These are phyloP conservation scores for Sisyra terminalis DNA, from an alignment of 2,888 invertebrate genomes.

Conservation along the genomic window DNA sequence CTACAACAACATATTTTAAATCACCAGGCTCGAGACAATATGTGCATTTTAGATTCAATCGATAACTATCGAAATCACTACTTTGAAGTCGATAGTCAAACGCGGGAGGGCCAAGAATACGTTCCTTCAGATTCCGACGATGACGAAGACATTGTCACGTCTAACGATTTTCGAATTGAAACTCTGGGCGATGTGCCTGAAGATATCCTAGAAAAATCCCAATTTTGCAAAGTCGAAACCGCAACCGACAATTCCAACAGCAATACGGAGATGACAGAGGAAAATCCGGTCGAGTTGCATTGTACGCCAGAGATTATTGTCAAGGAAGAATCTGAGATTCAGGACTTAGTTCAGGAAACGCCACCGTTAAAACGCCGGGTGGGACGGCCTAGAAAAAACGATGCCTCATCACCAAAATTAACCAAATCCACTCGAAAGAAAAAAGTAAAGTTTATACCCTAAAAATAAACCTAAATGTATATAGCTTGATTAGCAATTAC, in stretches of 20 bases:
- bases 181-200: background rate
- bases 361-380: constrained; percentile 5
- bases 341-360: background rate
- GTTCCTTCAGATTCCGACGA: constrained; percentile 1
- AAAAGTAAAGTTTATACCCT: background rate
- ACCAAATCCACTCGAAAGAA: background rate
- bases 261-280: background rate
- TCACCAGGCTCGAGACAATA: constrained; percentile 19
- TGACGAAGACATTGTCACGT: background rate
- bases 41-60: constrained; percentile 25
- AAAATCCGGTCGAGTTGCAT: background rate
- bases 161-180: background rate
- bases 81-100: constrained; percentile 18
- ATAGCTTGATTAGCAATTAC: too few species aligned
- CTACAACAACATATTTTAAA: constrained; percentile 23
- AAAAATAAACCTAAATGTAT: too few species aligned
- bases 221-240: constrained; percentile 2
- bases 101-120: background rate
- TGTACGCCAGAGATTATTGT: background rate
- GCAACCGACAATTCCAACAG: background rate
- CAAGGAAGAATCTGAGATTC: background rate
- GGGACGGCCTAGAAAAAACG: constrained; percentile 7
- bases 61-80: constrained; percentile 27
- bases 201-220: constrained; percentile 1
- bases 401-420: background rate